Conservation (phyloP, 1,140 invertebrate species). For the Zaprionus capensis region DNA sequence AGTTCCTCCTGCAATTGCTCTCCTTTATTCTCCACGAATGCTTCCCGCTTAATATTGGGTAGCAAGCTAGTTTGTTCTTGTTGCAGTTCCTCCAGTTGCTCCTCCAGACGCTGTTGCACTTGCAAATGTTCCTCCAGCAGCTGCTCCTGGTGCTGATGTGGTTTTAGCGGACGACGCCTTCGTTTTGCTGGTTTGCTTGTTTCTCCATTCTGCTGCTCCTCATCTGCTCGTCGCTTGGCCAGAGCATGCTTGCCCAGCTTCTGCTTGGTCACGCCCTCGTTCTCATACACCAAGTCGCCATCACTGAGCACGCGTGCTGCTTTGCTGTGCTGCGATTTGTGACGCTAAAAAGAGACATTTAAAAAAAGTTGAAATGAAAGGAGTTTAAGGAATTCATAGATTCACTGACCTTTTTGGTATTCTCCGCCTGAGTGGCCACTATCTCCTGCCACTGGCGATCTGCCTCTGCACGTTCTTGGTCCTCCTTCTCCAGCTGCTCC, state of each 20-base stretch:
- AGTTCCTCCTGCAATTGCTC: constrained; percentile 56
- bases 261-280: constrained; percentile 64
- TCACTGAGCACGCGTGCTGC: constrained; percentile 53
- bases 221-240: constrained; percentile 45
- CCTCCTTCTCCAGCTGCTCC: constrained; percentile 83
- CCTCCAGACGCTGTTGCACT: constrained; percentile 1
- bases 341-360: constrained; percentile 30
- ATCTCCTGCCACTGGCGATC: constrained; percentile 67
- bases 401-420: constrained; percentile 56
- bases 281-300: constrained; percentile 71
- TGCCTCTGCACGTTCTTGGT: constrained; percentile 69
- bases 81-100: constrained; percentile 8
- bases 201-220: constrained; percentile 31
- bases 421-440: constrained; percentile 32
- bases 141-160: not conserved
- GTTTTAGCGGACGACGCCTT: constrained; percentile 17
- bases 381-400: not conserved
- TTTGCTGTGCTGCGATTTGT: constrained; percentile 50
- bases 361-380: not conserved
- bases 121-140: not conserved
- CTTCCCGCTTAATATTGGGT: constrained; percentile 51
- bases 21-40: constrained; percentile 42
- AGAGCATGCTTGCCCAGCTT: constrained; percentile 63
- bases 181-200: constrained; percentile 16
- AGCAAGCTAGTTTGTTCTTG: constrained; percentile 1